These are phyloP conservation scores for Microcebus ravelobensis DNA, from an alignment of 2,113 vertebrate genomes.

Conservation along the genomic window DNA sequence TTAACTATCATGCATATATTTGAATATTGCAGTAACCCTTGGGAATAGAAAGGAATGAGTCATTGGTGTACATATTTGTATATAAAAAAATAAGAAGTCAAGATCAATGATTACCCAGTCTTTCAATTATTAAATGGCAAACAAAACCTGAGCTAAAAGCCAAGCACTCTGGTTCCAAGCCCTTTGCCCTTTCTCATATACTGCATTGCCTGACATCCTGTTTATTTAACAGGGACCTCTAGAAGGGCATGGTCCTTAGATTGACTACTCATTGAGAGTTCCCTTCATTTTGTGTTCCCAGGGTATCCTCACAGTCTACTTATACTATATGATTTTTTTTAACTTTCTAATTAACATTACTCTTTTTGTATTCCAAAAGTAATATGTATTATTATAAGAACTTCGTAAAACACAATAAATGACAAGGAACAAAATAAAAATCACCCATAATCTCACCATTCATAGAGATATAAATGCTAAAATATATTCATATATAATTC, in stretches of 20 bases:
- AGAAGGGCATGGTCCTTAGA: neutral
- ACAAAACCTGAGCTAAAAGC: neutral
- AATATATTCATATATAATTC: neutral
- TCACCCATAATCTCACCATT: neutral
- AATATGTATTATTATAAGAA: neutral
- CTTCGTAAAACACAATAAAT: neutral
- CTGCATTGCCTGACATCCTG: neutral
- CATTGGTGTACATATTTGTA: neutral
- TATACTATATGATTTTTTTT: neutral
- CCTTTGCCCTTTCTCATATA: neutral
- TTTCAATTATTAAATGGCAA: neutral
- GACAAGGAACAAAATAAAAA: neutral
- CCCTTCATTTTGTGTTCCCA: neutral
- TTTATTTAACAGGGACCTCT: neutral
- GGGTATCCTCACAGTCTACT: neutral
- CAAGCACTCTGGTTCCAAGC: neutral
- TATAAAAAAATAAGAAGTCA: neutral
- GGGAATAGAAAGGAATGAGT: neutral
- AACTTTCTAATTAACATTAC: neutral
- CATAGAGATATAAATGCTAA: neutral
- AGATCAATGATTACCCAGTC: neutral
- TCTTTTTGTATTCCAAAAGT: neutral
- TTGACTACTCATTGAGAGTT: neutral
- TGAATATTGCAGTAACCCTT: neutral
- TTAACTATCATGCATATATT: neutral